phyloP scores from a whole-genome alignment of 2,797 vertebrate species.

The Cottoperca gobio region DNA sequence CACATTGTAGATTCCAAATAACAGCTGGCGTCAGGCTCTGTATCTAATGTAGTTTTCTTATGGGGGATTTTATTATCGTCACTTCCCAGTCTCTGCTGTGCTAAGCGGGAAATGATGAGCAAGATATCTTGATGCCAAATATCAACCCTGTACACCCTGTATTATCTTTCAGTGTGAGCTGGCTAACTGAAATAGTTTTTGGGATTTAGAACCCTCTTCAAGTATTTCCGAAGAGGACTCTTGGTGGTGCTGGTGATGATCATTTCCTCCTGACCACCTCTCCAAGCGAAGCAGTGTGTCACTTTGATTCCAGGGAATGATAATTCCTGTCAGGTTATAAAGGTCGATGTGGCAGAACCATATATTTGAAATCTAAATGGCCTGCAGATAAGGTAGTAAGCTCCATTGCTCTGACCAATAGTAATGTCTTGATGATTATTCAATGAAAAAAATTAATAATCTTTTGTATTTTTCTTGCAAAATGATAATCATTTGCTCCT shows the following conservation, averaged over 20 bases:
- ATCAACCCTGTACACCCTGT: neutral
- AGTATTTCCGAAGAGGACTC: neutral
- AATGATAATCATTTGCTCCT: neutral
- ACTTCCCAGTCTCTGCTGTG: slow-evolving; percentile 1
- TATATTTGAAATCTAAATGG: slow-evolving; percentile 23
- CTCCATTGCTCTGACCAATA: slow-evolving; percentile 6
- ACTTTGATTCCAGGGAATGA: slow-evolving; percentile 4
- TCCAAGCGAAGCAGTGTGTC: neutral
- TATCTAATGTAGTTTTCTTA: slow-evolving; percentile 2
- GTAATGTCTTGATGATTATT: neutral
- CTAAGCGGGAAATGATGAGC: slow-evolving; percentile 20
- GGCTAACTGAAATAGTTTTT: neutral
- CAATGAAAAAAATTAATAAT: neutral
- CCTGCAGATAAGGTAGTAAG: neutral
- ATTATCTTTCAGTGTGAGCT: neutral
- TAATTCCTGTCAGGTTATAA: slow-evolving; percentile 27
- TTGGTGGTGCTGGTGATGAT: neutral
- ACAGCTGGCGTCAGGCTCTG: slow-evolving; percentile 31
- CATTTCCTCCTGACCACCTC: neutral
- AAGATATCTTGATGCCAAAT: slow-evolving; percentile 12
- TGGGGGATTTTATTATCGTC: slow-evolving; percentile 19
- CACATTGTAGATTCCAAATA: neutral
- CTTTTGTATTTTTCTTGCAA: neutral
- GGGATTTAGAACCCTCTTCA: neutral
- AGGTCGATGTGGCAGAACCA: slow-evolving; percentile 23